Evolutionary conservation across 2,888 invertebrate species (phyloP), one percentile per base, ranked within the genome.

Genomic region (Poecilus cupreus): DNA sequence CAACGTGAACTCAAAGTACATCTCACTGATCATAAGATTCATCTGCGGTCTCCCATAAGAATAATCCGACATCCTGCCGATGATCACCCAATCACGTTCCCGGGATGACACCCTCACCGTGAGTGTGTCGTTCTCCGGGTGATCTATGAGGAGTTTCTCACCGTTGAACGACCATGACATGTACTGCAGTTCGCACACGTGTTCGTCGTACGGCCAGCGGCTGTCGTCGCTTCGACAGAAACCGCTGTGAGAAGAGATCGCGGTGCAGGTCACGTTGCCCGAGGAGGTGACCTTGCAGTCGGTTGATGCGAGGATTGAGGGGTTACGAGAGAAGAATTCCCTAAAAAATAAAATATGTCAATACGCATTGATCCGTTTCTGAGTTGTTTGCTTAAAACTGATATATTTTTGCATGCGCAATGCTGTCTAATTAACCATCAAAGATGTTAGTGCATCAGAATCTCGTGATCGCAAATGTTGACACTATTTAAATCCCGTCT

Each of bases 181-280:
- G 46, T 60, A 77, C 18, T 72, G 22, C n/a, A 80, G 10, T 5
- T 51, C 20, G 37, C 80, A 80, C 1, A 6, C 32, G 24, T 54
- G 26, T 11, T 37, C 51, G 68, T 72, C 72, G n/a, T 57, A 51
- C 5, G 80, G 80, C 80, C 80, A 80, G 11, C 26, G 13, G 11
- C 13, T 13, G 2, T 20, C 37, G 22, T 80, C 80, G 2, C 22
- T 39, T 0, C 37, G 26, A 20, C 80, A 80, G 18, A 39, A 80
- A n/a, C 72, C 80, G n/a, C 5, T n/a, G 32, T 80, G 80, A 13
- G 13, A 20, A 5, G 54, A 37, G 2, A 24, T 24, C 3, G 24
- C 24, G 3, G 11, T 24, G 49, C 80, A 80, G 2, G 51, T 57
- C 5, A 80, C 57, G 5, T 24, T 39, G 3, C 80, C 80, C 0